These are phyloP conservation scores for Papilio glaucus DNA, from an alignment of 1,140 invertebrate genomes.

Conservation along the genomic window DNA sequence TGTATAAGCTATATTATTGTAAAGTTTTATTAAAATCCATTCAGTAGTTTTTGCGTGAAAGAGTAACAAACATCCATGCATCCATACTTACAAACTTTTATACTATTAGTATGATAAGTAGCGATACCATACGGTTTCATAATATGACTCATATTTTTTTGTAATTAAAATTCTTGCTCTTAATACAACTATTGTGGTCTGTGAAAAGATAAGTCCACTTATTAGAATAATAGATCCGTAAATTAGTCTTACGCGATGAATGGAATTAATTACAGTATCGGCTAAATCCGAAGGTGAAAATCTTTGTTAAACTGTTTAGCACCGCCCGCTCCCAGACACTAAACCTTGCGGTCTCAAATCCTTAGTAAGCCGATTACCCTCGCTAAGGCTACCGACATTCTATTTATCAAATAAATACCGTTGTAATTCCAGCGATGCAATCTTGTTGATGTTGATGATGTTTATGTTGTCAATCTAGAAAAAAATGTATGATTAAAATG, in stretches of 20 bases:
- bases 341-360: slow-evolving; percentile 16
- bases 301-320: slow-evolving; percentile 23
- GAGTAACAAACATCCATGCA: too few relatives aligned
- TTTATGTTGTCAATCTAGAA: too few relatives aligned
- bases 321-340: not conserved
- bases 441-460: not conserved
- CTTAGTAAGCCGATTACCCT: slow-evolving; percentile 10
- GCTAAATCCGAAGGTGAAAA: slow-evolving; percentile 6
- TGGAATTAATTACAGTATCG: slow-evolving; percentile 11
- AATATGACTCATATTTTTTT: too few relatives aligned
- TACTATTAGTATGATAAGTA: too few relatives aligned
- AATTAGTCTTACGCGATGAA: not conserved
- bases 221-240: not conserved
- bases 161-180: too few relatives aligned
- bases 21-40: too few relatives aligned
- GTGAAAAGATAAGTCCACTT: not conserved
- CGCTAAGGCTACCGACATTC: slow-evolving; percentile 1
- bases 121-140: too few relatives aligned
- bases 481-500: too few relatives aligned
- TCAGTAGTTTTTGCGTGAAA: too few relatives aligned
- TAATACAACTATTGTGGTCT: not conserved
- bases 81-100: too few relatives aligned
- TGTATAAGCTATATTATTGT: too few relatives aligned
- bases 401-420: not conserved
- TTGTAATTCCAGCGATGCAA: not conserved